Base-by-base conservation (phyloP, 2,113 vertebrate genomes). In the Leucosticte australis region DNA sequence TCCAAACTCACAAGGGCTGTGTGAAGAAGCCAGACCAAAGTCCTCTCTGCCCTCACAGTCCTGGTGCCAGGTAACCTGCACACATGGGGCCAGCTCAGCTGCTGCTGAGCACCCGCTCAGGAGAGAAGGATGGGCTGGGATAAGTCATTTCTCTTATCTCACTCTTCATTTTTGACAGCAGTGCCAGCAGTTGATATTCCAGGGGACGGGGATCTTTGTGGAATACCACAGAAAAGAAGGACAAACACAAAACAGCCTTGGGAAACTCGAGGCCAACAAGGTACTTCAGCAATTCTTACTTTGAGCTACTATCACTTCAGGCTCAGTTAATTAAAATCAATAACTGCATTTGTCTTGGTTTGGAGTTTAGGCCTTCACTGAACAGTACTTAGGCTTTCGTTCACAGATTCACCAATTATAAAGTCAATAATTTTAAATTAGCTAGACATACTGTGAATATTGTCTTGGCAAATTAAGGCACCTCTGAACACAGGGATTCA, bases 251-350 rank as follows among this genome's bases (percentile, higher is more conserved):
- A 57, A 42, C 18, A 88, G 90, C 37, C 64, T 49, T 67, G 64
- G 37, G 62, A 88, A 96, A 81, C 64, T 46, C 31, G 30, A 67
- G 83, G 76, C 49, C 65, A 92, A 37, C 0, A 4, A 42, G 37
- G n/a, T 47, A 67, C 74, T 95, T 83, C 4, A 8, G 76, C 69
- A 92, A 53, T 82, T 89, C 73, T 70, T 85, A 41, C 74, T 83
- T 76, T 22, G 59, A 90, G 69, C 76, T 70, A 41, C 60, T 62
- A 85, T 87, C 60, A 67, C 83, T 96, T 64, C 5, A 2, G 73
- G 80, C 84, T 90, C 57, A 73, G 84, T 91, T 92, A 92, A 95
- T 95, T 95, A 95, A 97, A 97, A 96, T 94, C 86, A 96, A 95
- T 96, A 94, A 86, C 82, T 87, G 79, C 75, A 91, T 94, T 94